Evolutionary conservation across 2,797 vertebrate genomes (phyloP), one percentile per base, ranked within the genome.

Genomic region (Sparus aurata): DNA sequence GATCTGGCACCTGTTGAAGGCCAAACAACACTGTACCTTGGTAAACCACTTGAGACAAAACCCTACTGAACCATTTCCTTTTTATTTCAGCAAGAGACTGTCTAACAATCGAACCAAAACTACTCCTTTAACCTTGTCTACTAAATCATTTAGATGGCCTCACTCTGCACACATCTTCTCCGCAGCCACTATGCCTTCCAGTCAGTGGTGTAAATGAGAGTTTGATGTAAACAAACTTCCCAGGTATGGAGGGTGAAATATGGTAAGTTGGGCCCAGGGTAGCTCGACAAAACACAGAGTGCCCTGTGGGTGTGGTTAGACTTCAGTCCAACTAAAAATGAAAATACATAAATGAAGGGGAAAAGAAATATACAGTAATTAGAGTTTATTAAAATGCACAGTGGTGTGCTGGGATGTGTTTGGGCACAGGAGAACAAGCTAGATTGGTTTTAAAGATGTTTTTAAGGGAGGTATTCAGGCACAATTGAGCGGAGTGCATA

Each of bases 61-160:
- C 47, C 68, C 79, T 64, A 82, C 72, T 65, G 82, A 88, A 77
- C 69, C 34, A 27, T 58, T 54, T 82, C 69, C 43, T 77, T 73
- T 87, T 83, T 30, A 69, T 75, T 79, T 79, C 60, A 27, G n/a
- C 52, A 64, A 55, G 62, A 62, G 38, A 64, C 64, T 65, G 65
- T 66, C 59, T 27, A 80, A 81, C 77, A 90, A 90, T 85, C 72
- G 1, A 79, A 60, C 62, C 67, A 77, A 79, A 91, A 88, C 77
- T 78, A 75, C 77, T 70, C 60, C 50, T 80, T 76, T 83, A 88
- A 88, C 85, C 43, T 75, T 60, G 68, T 85, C 77, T 77, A 65
- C 59, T 91, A 84, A 90, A 93, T 92, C 80, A 88, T 88, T 89
- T 77, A 86, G 72, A 83, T 82, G 20, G 69, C 65, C 58, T 76